phyloP scores from a whole-genome alignment of 1,140 invertebrate species.

The Vanessa tameamea region DNA sequence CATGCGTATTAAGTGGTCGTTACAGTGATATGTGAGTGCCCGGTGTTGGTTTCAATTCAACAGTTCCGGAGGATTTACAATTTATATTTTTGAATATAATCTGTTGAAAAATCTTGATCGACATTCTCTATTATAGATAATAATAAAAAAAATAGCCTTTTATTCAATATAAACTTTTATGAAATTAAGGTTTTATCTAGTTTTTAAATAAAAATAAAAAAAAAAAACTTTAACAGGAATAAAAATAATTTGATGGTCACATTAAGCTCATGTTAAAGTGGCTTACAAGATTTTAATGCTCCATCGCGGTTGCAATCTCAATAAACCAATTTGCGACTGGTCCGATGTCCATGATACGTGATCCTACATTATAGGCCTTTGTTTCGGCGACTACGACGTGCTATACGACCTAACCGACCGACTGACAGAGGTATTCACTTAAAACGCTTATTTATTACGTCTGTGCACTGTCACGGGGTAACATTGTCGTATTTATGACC shows the following conservation, averaged over 20 bases:
- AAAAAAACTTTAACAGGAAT: too few relatives aligned
- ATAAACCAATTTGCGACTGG: slow-evolving; percentile 74
- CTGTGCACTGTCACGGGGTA: slow-evolving; percentile 35
- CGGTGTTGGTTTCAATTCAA: background rate
- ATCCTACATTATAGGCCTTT: slow-evolving; percentile 66
- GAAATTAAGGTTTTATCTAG: too few relatives aligned
- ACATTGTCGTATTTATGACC: slow-evolving; percentile 40
- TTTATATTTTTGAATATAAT: background rate
- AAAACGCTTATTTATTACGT: slow-evolving; percentile 37
- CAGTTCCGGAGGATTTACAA: background rate
- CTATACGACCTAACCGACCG: slow-evolving; percentile 37
- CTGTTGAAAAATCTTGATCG: too few relatives aligned
- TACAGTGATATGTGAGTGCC: slow-evolving; percentile 64
- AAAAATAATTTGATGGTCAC: background rate
- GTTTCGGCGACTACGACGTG: slow-evolving; percentile 52
- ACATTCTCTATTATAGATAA: too few relatives aligned
- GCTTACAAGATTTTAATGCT: slow-evolving; percentile 53
- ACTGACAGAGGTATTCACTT: slow-evolving; percentile 38
- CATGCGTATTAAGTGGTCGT: slow-evolving; percentile 68
- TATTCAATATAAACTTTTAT: too few relatives aligned
- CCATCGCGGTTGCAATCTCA: slow-evolving; percentile 65
- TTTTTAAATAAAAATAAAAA: too few relatives aligned
- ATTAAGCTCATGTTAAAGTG: slow-evolving; percentile 34
- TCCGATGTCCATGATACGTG: slow-evolving; percentile 54
- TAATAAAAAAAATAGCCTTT: too few relatives aligned